phyloP scores from a whole-genome alignment of 2,797 vertebrate species.

The Intellagama lesueurii region DNA sequence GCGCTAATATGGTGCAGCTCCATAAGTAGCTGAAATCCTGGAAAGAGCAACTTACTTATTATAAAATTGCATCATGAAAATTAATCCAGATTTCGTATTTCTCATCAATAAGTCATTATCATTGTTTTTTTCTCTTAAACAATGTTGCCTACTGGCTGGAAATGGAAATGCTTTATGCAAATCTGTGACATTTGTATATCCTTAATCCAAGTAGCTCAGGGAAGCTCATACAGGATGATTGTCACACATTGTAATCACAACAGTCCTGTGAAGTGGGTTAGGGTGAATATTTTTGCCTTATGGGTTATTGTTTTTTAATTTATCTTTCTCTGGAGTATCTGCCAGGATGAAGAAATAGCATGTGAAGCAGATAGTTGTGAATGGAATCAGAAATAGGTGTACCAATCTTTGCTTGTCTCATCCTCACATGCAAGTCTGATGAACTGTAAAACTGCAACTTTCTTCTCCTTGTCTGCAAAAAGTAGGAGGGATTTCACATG shows the following conservation, averaged over 20 bases:
- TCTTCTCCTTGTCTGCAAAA: background rate
- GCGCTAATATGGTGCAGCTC: conserved; percentile 32
- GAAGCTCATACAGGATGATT: background rate
- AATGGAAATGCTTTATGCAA: background rate
- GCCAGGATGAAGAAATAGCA: background rate
- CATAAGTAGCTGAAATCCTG: conserved; percentile 39
- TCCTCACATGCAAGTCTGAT: no score
- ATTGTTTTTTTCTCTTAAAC: background rate
- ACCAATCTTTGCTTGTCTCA: no score
- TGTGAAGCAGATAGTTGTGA: background rate
- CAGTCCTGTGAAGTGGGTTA: background rate
- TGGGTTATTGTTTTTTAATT: no score
- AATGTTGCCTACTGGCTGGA: background rate
- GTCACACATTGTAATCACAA: background rate
- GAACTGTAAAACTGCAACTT: no score
- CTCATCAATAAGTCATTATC: background rate
- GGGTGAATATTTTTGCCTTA: no score
- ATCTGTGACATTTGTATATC: background rate
- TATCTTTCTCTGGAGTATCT: background rate
- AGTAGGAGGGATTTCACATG: background rate
- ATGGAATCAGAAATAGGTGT: no score
- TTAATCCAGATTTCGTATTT: conserved; percentile 30
- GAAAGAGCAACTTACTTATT: conserved; percentile 44
- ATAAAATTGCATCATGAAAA: conserved; percentile 30
- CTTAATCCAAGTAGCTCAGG: background rate